These are phyloP conservation scores for Peribatodes rhomboidaria DNA, from an alignment of 2,888 invertebrate species.

Conservation along the genomic window DNA sequence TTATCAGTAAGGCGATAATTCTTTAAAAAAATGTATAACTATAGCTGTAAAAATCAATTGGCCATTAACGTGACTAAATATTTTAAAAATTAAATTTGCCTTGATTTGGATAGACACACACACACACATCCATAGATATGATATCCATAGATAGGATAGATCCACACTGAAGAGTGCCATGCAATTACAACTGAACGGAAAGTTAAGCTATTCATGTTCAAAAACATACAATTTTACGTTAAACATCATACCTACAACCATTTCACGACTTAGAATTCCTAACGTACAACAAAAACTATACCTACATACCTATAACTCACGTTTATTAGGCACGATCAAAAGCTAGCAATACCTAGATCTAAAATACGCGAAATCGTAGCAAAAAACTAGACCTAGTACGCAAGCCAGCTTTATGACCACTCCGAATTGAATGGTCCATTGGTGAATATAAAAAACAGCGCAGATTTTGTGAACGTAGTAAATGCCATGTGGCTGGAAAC, in stretches of 20 bases:
- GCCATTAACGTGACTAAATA: too few relatives aligned
- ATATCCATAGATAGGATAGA: too few relatives aligned
- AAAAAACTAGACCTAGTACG: constrained; percentile 27
- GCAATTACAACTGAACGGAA: too few relatives aligned
- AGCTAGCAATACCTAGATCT: background rate
- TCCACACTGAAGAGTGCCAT: too few relatives aligned
- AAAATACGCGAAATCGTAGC: background rate
- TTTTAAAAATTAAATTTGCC: too few relatives aligned
- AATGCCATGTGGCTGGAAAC: constrained; percentile 26
- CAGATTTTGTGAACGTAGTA: constrained; percentile 32
- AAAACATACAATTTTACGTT: background rate
- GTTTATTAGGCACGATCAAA: background rate
- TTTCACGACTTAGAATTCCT: background rate
- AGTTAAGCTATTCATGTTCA: too few relatives aligned
- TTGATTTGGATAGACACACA: too few relatives aligned
- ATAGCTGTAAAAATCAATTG: too few relatives aligned
- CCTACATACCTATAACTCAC: too few relatives aligned
- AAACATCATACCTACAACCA: background rate
- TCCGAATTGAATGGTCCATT: constrained; percentile 27
- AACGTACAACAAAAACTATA: background rate
- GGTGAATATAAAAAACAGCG: constrained; percentile 28
- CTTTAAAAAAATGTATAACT: too few relatives aligned
- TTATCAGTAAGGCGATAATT: too few relatives aligned
- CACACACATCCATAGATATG: too few relatives aligned
- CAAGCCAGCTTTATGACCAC: constrained; percentile 12